phyloP scores from a whole-genome alignment of 1,140 invertebrate genomes.

The Drosophila serrata region DNA sequence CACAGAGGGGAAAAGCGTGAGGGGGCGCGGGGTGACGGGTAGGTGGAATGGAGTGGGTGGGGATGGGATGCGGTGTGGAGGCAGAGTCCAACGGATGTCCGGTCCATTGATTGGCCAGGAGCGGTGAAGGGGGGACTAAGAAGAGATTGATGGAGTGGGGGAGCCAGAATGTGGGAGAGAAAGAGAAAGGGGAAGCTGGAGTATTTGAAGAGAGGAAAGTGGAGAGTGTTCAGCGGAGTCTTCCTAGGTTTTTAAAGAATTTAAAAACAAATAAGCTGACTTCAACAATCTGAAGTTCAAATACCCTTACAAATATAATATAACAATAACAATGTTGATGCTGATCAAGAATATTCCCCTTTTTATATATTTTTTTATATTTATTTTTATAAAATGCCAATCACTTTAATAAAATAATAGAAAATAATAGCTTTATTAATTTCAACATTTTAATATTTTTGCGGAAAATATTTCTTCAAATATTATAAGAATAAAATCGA shows the following conservation, averaged over 20 bases:
- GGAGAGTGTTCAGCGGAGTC: not conserved
- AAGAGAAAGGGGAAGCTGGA: not conserved
- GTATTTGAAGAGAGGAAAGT: not conserved
- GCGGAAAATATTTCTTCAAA: not conserved
- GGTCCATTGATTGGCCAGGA: constrained; percentile 39
- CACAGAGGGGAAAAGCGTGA: not conserved
- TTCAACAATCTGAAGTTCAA: not conserved
- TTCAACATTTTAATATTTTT: not conserved
- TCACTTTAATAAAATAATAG: no score
- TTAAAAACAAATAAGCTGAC: not conserved
- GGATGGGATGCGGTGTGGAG: constrained; percentile 13
- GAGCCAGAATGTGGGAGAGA: not conserved
- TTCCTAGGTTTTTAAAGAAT: not conserved
- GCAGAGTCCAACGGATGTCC: constrained; percentile 37
- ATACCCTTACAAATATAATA: not conserved
- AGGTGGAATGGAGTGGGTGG: not conserved
- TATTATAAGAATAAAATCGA: not conserved
- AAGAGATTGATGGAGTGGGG: not conserved
- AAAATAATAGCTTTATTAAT: no score
- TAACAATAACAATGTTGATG: not conserved
- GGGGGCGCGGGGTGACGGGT: not conserved
- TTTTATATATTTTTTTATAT: no score
- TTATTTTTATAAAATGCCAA: no score
- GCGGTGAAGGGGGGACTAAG: not conserved
- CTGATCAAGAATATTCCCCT: not conserved